Evolutionary conservation across 2,888 invertebrate species (phyloP), one percentile per base, ranked within the genome.

Genomic region (Trichacis sp.): DNA sequence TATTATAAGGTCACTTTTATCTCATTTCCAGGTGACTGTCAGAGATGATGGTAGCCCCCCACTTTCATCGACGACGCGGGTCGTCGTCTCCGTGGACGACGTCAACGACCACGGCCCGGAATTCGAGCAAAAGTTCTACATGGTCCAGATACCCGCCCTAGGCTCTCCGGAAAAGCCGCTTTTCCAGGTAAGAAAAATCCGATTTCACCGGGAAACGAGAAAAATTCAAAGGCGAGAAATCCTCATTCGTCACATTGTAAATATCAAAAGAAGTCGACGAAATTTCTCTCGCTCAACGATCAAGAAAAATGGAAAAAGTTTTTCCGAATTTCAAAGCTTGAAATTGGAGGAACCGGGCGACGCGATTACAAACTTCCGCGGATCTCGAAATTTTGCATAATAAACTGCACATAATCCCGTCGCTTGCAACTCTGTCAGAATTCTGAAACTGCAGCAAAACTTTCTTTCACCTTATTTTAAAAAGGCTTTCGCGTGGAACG

Each of bases 51-150:
- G 92, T 8, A 85, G 82, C 9, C 93, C 93, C 5, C 85, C 89
- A 68, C 86, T 95, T 71, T 89, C 91, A 40, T 92, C 93, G 43
- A 91, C 92, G 24, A 93, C 93, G 52, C 89, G 93, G 73, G 92
- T 98, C 50, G 90, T 91, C 63, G 91, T 98, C 38, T 86, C 89
- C 61, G 91, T 98, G 24, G 88, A 89, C 42, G 96, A 97, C 84
- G 85, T 93, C 75, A 96, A 96, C 86, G 96, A 96, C 85, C 93
- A 95, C 84, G 88, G 91, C 65, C 97, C 97, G 1, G 89, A 90
- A 74, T 96, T 95, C 85, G 91, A 93, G 78, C 92, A 93, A 81
- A 89, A 91, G 70, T 90, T 92, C 81, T 95, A 95, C 86, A 91
- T 92, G 79, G 89, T 95, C 69, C 91, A 90, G 80, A 91, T 93